Base-by-base conservation (phyloP, 2,113 vertebrate species). In the Amphilophus citrinellus region DNA sequence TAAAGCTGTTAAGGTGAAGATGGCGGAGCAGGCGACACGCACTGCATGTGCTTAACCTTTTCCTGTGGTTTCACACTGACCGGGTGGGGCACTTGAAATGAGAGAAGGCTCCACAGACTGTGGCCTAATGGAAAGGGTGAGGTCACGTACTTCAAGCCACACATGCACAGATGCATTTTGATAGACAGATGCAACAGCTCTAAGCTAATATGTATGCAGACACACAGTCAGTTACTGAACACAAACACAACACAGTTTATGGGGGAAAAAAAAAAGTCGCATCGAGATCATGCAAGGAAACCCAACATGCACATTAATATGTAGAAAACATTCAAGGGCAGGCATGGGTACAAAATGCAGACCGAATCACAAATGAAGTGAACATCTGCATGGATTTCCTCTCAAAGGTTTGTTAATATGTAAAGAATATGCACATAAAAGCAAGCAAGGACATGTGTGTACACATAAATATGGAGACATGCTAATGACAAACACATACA, bases 41-140 rank as follows among this genome's bases (percentile, higher is more conserved):
- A 84, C 61, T 90, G 89, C 85, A 92, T 93, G 82, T 83, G 60
- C 77, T 91, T 93, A 90, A 93, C 87, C 86, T 91, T 89, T 87
- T 80, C 35, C 79, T 76, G 84, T 75, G 76, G 65, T 83, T 79
- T 90, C 83, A 84, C 81, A 71, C 24, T 87, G 78, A 87, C 20
- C 3, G 3, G 42, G 14, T 24, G 30, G 61, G 76, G 76, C 79
- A 53, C 79, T 83, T 58, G 15, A 83, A 91, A 89, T 62, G 37
- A 61, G 50, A 79, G 20, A 63, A 68, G 61, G 57, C 86, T 78
- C 37, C 42, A 65, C 42, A 65, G 8, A n/a, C 32, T 14, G 11
- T 6, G 27, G 77, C 56, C 83, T 84, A 75, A 84, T 75, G 24
- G 50, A 84, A 88, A 61, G 24, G 66, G 11, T 80, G 86, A 80